Conservation (phyloP, 2,113 vertebrate species). For the Pica pica region DNA sequence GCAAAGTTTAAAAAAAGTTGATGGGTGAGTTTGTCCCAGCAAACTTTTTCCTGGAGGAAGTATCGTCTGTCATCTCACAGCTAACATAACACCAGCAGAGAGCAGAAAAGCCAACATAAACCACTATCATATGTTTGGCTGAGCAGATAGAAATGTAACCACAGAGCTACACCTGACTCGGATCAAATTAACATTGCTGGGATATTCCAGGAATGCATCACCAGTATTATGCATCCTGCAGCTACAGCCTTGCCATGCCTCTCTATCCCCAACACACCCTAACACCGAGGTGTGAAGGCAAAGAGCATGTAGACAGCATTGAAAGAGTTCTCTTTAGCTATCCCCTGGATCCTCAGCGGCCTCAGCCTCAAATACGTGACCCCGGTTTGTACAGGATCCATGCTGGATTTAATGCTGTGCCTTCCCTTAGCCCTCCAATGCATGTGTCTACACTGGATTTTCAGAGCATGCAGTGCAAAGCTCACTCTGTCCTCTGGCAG, state of each 20-base stretch:
- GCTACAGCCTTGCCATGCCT: not conserved
- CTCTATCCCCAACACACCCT: not conserved
- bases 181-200: not conserved
- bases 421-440: not conserved
- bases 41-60: not conserved
- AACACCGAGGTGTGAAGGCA: not conserved
- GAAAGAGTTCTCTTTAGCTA: not conserved
- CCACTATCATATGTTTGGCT: not conserved
- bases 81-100: not conserved
- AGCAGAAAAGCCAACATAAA: conserved; percentile 20
- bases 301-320: not conserved
- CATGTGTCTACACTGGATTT: not conserved
- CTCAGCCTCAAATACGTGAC: fast-evolving
- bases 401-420: not conserved
- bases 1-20: not conserved
- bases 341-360: fast-evolving
- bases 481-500: not conserved
- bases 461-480: not conserved
- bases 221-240: not conserved
- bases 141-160: not conserved
- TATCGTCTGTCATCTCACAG: conserved; percentile 5
- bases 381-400: not conserved
- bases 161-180: not conserved
- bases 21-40: not conserved
- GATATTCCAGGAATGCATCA: not conserved